Evolutionary conservation across 2,888 invertebrate genomes (phyloP).

Genomic region (Drosophila pseudotalamancana): DNA sequence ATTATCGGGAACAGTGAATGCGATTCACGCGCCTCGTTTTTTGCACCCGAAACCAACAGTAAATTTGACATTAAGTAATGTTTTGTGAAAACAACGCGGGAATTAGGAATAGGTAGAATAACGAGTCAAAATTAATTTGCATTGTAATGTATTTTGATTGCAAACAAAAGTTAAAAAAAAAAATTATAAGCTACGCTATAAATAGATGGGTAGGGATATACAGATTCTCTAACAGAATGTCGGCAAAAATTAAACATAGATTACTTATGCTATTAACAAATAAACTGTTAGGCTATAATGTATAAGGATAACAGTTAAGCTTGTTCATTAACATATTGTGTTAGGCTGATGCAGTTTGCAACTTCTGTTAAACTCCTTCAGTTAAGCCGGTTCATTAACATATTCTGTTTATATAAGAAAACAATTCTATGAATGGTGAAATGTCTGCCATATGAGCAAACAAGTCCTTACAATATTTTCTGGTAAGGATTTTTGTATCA

Average conservation of each 20-base stretch:
- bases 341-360: too few relatives aligned
- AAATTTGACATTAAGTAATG: conserved; percentile 43
- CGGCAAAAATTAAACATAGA: not conserved
- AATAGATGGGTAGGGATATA: not conserved
- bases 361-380: too few relatives aligned
- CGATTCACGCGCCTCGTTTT: conserved; percentile 53
- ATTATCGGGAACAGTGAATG: conserved; percentile 8
- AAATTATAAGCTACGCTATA: not conserved
- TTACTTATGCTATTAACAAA: not conserved
- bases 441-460: too few relatives aligned
- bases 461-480: too few relatives aligned
- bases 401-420: too few relatives aligned
- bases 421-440: too few relatives aligned
- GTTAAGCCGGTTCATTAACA: too few relatives aligned
- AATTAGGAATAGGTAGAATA: conserved; percentile 1
- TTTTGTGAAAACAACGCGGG: conserved; percentile 49
- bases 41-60: conserved; percentile 29
- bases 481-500: too few relatives aligned
- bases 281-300: not conserved
- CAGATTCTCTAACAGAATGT: not conserved
- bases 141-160: conserved; percentile 23
- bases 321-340: not conserved
- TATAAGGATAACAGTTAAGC: too few relatives aligned
- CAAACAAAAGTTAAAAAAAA: not conserved
- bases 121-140: conserved; percentile 15